Base-by-base conservation (phyloP, 2,113 vertebrate genomes). In the Carassius carassius region DNA sequence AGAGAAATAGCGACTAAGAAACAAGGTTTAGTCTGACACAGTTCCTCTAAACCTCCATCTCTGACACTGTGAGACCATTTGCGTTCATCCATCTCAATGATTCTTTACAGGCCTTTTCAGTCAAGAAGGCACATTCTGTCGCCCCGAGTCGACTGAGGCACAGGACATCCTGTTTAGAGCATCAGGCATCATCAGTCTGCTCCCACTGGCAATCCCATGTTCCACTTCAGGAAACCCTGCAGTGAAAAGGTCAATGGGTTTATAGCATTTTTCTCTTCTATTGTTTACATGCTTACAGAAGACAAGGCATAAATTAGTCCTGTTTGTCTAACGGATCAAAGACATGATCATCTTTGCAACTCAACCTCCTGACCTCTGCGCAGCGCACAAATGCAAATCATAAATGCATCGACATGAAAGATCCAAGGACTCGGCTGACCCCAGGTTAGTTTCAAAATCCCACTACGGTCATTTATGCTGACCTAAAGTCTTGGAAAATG, bases 361-460 rank as follows among this genome's bases (percentile, higher is more conserved):
- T 81, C 62, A 77, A 49, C 79, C 58, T 75, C 54, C 69, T 44
- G 80, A 65, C 32, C 70, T 83, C 81, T 37, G 58, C n/a, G 23
- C 19, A 21, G 74, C 29, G 9, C 63, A 73, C 72, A 84, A 49
- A 56, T 80, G 13, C 70, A 72, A 78, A 86, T 89, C 86, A 85
- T 82, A 81, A 83, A 78, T 73, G 32, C 56, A 37, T 74, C n/a
- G 14, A 32, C 77, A 62, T 77, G 63, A 60, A 83, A 72, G 77
- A 85, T 85, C 77, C 78, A 81, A 85, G 51, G 75, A 62, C 81
- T 25, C 6, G 14, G 25, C 44, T 86, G 87, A 88, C 83, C 87
- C 51, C 58, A 44, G 62, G 70, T 84, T 63, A 65, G 77, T 79
- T 86, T 47, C 51, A 56, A 56, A 88, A 76, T 65, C 44, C 54